These are phyloP conservation scores for Apamea epomidion DNA, from an alignment of 2,888 invertebrate genomes.

Conservation along the genomic window DNA sequence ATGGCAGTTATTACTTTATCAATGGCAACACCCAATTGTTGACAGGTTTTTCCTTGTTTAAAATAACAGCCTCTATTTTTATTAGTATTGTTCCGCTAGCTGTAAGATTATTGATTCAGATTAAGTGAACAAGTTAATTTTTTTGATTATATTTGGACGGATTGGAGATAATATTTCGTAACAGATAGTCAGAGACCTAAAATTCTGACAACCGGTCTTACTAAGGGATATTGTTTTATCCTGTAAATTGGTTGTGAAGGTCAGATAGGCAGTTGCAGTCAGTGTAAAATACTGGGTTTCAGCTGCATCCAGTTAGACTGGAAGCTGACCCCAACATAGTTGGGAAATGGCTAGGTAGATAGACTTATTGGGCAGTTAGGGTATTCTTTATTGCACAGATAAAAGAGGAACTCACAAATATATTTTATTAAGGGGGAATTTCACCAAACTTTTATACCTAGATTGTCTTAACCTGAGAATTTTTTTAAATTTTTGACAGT, in stretches of 20 bases:
- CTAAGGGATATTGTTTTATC: neutral
- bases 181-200: neutral
- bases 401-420: neutral
- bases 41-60: slow-evolving; percentile 15
- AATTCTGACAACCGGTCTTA: neutral
- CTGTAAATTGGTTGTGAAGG: neutral
- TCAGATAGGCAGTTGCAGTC: neutral
- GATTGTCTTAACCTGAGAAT: too few relatives aligned
- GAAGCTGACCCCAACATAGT: neutral
- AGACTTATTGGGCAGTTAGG: neutral
- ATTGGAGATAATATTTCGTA: neutral
- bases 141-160: neutral
- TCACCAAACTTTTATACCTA: too few relatives aligned
- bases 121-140: neutral
- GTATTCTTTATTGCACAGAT: neutral
- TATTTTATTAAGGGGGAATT: neutral
- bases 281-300: neutral
- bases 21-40: neutral
- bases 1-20: slow-evolving; percentile 8
- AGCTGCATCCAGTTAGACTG: neutral
- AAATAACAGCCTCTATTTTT: neutral
- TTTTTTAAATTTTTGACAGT: too few relatives aligned
- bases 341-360: neutral
- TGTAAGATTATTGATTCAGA: neutral
- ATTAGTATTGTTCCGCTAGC: neutral